Base-by-base conservation (phyloP, 2,888 invertebrate species). In the Blastobasis lacticolella region DNA sequence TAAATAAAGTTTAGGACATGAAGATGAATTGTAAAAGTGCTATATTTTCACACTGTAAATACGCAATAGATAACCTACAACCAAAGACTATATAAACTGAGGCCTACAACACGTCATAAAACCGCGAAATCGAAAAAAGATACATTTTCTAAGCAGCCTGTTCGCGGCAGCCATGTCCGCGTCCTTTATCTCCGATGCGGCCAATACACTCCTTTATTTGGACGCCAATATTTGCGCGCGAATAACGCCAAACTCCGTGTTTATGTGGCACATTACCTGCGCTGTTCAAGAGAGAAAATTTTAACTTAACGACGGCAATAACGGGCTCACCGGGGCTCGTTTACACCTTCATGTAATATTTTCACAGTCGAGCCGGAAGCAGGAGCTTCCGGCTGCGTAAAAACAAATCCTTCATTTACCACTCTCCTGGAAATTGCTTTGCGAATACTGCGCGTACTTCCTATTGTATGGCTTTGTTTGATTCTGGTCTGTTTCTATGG, bases 261-360 rank as follows among this genome's bases (percentile, higher is more conserved):
- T 80, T 78, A 79, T 75, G 69, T 66, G 61, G 71, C 71, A 68
- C 73, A 72, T 75, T 76, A 69, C 63, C 72, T 70, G 64, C 66
- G 72, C 75, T 73, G 78, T 78, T 75, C 73, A 75, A 68, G 69
- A 70, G 74, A 73, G 79, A 78, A 77, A 79, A 74, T 80, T 81
- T 81, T 75, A 78, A 78, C 73, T 78, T 80, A 80, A 81, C 80
- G 78, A 73, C 63, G 68, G 76, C 73, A 78, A 80, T 81, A 81
- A 81, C 70, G 68, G 73, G 63, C 67, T 73, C 63, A 60, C 70
- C 73, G 69, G 69, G 62, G 69, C 73, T 73, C 78, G 77, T 80
- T 81, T 78, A 76, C 79, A 80, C 80, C 76, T 75, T 64, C 60
- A 61, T 71, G 73, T 75, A 71, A 78, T 78, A 78, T 78, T 76